Evolutionary conservation across 1,140 invertebrate species (phyloP).

Genomic region (Papilio helenus): DNA sequence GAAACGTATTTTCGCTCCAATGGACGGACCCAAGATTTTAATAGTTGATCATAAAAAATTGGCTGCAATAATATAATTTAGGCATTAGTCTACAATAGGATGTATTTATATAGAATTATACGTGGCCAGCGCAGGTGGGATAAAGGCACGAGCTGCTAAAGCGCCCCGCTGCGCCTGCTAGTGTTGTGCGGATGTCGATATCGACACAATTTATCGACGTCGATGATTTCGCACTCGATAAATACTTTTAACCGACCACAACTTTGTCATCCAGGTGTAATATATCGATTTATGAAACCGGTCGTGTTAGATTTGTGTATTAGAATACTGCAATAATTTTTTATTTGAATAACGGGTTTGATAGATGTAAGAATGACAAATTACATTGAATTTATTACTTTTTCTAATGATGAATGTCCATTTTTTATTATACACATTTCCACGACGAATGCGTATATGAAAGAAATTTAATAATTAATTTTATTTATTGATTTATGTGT

Average conservation of each 20-base stretch:
- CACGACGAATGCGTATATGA: background rate
- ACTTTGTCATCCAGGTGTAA: constrained; percentile 26
- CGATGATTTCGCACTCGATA: constrained; percentile 44
- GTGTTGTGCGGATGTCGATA: constrained; percentile 38
- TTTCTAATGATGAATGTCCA: background rate
- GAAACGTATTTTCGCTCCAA: constrained; percentile 51
- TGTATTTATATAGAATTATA: constrained; percentile 50
- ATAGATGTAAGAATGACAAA: background rate
- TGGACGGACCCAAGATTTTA: background rate
- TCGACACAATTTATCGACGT: constrained; percentile 43
- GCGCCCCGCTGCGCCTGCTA: constrained; percentile 55
- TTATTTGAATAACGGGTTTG: background rate
- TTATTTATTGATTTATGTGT: background rate
- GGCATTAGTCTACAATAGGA: constrained; percentile 53
- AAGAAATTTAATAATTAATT: background rate
- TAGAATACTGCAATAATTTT: background rate
- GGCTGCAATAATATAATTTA: constrained; percentile 13
- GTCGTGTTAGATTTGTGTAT: background rate
- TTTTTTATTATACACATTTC: background rate
- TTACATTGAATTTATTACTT: constrained; percentile 5
- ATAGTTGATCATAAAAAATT: constrained; percentile 10
- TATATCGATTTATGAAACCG: constrained; percentile 24
- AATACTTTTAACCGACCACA: constrained; percentile 30
- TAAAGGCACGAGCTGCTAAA: constrained; percentile 55
- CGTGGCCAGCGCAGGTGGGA: constrained; percentile 44